Evolutionary conservation across 2,888 invertebrate species (phyloP).

Genomic region (Scaptomyza caliginosa): DNA sequence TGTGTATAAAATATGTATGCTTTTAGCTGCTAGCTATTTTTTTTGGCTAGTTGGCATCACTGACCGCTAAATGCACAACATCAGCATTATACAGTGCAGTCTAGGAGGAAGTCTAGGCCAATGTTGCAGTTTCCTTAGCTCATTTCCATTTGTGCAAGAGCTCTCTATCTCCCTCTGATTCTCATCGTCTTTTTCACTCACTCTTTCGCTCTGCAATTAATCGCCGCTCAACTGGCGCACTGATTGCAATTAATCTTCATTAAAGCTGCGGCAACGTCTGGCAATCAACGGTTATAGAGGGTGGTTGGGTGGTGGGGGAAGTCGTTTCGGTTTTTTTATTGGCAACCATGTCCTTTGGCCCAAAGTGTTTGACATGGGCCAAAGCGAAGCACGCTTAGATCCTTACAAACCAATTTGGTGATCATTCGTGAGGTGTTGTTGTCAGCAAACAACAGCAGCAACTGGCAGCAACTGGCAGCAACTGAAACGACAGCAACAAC

Average conservation of each 20-base stretch:
- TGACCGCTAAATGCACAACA: slow-evolving; percentile 5
- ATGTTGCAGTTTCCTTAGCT: slow-evolving; percentile 62
- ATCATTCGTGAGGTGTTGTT: slow-evolving; percentile 73
- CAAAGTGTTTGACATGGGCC: slow-evolving; percentile 73
- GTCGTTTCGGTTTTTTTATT: too few relatives aligned
- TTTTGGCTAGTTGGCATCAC: slow-evolving; percentile 2
- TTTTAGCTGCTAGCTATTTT: not conserved
- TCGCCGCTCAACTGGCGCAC: slow-evolving; percentile 81
- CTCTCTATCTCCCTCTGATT: not conserved
- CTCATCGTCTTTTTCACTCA: slow-evolving; percentile 14
- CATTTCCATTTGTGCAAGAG: slow-evolving; percentile 55
- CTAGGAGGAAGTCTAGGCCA: slow-evolving; percentile 59
- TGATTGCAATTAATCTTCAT: slow-evolving; percentile 84
- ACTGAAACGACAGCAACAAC: slow-evolving; percentile 42
- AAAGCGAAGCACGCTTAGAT: slow-evolving; percentile 65
- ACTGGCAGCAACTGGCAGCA: slow-evolving; percentile 21
- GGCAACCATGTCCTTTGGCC: slow-evolving; percentile 64
- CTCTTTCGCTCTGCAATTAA: slow-evolving; percentile 71
- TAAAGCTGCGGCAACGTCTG: slow-evolving; percentile 62
- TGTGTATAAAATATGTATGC: not conserved
- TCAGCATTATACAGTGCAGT: slow-evolving; percentile 8
- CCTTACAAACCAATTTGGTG: slow-evolving; percentile 79
- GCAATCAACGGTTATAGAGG: slow-evolving; percentile 26
- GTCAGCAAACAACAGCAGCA: slow-evolving; percentile 45
- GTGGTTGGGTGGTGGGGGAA: not conserved